Evolutionary conservation across 2,888 invertebrate genomes (phyloP).

Genomic region (Clanis bilineata): DNA sequence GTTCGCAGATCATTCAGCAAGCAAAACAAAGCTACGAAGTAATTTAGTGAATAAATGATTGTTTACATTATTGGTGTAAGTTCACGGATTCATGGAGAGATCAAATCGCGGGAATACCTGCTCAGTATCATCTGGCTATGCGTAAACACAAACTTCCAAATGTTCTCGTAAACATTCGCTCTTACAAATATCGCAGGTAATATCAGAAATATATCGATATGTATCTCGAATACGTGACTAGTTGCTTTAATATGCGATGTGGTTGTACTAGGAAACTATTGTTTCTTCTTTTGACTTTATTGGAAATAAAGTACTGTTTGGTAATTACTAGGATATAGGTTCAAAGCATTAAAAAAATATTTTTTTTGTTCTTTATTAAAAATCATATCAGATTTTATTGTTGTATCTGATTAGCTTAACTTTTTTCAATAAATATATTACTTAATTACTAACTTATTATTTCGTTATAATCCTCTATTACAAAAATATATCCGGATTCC

Average conservation of each 20-base stretch:
- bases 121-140: slow-evolving; percentile 33
- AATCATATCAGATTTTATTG: too few species aligned
- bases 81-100: slow-evolving; percentile 18
- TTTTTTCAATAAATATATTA: too few species aligned
- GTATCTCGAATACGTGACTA: slow-evolving; percentile 11
- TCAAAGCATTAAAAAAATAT: too few species aligned
- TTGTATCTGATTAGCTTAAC: too few species aligned
- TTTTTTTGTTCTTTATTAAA: too few species aligned
- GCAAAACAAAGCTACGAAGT: slow-evolving; percentile 11
- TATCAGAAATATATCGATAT: slow-evolving; percentile 18
- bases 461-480: too few species aligned
- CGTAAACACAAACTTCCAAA: slow-evolving; percentile 35
- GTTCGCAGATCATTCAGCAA: background rate
- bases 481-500: too few species aligned
- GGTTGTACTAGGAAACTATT: too few species aligned
- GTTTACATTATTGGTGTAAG: slow-evolving; percentile 19
- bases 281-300: background rate
- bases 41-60: slow-evolving; percentile 19
- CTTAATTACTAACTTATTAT: too few species aligned
- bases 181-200: slow-evolving; percentile 29
- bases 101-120: slow-evolving; percentile 33
- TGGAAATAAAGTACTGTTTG: too few species aligned
- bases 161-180: slow-evolving; percentile 37
- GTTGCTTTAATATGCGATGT: background rate
- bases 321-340: too few species aligned